A percentile compares a stretch with the other conserved stretches of the same genome.
These are phyloP conservation scores for Synodontis membranacea DNA, from an alignment of 2,113 vertebrate genomes.

Conservation along the genomic window DNA sequence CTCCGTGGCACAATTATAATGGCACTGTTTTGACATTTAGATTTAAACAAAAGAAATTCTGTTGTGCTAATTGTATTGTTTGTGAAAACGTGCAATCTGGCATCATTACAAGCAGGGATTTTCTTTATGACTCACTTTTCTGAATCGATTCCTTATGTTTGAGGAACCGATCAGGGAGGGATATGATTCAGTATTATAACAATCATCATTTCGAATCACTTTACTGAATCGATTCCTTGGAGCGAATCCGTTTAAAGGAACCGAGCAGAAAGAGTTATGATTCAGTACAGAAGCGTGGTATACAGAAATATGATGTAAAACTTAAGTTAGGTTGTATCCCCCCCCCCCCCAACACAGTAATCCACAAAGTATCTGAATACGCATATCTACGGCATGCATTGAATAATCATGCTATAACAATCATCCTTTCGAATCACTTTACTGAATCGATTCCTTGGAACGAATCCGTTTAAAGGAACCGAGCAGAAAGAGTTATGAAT, in stretches of 20 bases:
- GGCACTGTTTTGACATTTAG: not conserved
- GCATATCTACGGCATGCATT: not conserved
- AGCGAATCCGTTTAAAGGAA: not conserved
- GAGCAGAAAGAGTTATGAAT: not conserved
- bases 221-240: not conserved
- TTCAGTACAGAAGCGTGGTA: not conserved
- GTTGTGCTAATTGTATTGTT: not conserved
- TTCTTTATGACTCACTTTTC: not conserved
- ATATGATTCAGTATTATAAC: not conserved
- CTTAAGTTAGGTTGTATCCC: too few species aligned
- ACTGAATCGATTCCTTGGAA: not conserved
- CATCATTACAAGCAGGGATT: not conserved
- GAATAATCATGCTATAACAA: not conserved
- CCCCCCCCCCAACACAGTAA: not conserved
- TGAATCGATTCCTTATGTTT: not conserved
- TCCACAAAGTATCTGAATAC: not conserved
- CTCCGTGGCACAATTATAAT: not conserved
- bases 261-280: not conserved
- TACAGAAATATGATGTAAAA: not conserved
- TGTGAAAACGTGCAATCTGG: not conserved
- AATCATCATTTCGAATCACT: too few species aligned
- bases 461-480: not conserved
- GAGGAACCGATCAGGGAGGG: not conserved
- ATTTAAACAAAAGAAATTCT: not conserved
- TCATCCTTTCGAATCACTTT: not conserved